Percentiles rank a stretch among this genome's conserved stretches.
These are phyloP conservation scores for Tryphoninae sp. DNA, from an alignment of 2,888 invertebrate species.

Conservation along the genomic window DNA sequence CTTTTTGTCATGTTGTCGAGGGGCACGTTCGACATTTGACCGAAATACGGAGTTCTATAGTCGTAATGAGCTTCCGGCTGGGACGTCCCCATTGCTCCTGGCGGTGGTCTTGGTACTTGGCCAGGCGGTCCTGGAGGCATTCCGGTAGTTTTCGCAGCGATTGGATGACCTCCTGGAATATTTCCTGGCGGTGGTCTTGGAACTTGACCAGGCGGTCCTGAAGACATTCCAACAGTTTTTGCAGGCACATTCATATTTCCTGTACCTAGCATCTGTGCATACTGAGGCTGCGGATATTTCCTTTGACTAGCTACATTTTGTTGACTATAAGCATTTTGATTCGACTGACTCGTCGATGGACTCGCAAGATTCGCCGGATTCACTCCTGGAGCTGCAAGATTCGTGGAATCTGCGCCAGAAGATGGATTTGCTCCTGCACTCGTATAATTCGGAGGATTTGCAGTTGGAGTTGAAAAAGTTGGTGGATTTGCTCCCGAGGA, in stretches of 20 bases:
- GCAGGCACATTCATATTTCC: too few relatives aligned
- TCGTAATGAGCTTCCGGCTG: slow-evolving; percentile 80
- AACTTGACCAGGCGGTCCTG: too few relatives aligned
- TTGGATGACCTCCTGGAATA: slow-evolving; percentile 45
- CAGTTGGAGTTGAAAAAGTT: not conserved
- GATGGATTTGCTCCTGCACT: slow-evolving; percentile 7
- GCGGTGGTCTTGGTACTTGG: slow-evolving; percentile 59
- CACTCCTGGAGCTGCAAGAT: not conserved
- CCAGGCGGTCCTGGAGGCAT: slow-evolving; percentile 54
- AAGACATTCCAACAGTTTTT: too few relatives aligned
- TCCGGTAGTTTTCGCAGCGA: slow-evolving; percentile 28
- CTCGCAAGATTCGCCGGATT: slow-evolving; percentile 24
- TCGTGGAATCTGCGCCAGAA: slow-evolving; percentile 3
- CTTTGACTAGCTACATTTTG: slow-evolving; percentile 74
- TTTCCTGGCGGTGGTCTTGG: slow-evolving; percentile 22
- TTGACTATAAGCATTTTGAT: slow-evolving; percentile 68
- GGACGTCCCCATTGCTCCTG: slow-evolving; percentile 64
- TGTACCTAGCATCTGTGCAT: slow-evolving; percentile 50
- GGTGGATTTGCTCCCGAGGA: not conserved
- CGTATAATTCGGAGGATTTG: not conserved
- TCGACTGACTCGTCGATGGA: slow-evolving; percentile 45
- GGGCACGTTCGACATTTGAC: slow-evolving; percentile 75
- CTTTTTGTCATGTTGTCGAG: slow-evolving; percentile 74
- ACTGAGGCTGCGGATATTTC: slow-evolving; percentile 70
- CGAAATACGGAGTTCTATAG: slow-evolving; percentile 77